Percentiles rank a stretch among this genome's conserved stretches.
Conservation (phyloP, 2,888 invertebrate species). For the Orchesellides sinensis region DNA sequence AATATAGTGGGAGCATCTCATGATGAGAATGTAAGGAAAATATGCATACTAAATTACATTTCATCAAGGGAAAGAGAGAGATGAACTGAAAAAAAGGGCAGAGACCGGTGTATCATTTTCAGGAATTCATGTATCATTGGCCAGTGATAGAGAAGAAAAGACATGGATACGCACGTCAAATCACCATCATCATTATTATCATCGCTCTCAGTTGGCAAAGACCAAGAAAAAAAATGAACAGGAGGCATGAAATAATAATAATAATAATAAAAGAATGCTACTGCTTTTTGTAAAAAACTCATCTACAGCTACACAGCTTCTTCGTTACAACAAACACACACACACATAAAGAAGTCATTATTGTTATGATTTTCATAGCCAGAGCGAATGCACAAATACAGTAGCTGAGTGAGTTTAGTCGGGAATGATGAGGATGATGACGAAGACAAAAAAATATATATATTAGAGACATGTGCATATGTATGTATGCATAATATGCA, state of each 20-base stretch:
- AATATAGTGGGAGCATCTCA: background rate
- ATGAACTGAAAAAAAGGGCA: background rate
- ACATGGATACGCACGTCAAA: slow-evolving; percentile 28
- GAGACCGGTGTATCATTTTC: background rate
- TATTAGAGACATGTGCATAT: no score
- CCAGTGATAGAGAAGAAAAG: background rate
- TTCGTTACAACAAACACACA: background rate
- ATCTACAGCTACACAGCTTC: no score
- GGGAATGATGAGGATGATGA: background rate
- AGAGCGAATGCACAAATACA: slow-evolving; percentile 23
- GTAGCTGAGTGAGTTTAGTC: slow-evolving; percentile 2
- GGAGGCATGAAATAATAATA: background rate
- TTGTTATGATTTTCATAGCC: slow-evolving; percentile 8
- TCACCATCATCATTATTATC: slow-evolving; percentile 19
- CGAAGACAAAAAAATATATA: slow-evolving; percentile 11
- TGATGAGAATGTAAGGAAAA: background rate
- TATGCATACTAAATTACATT: background rate
- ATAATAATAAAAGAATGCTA: background rate
- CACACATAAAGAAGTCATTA: slow-evolving; percentile 8
- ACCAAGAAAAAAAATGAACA: background rate
- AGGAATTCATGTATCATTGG: slow-evolving; percentile 8
- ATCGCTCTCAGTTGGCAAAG: slow-evolving; percentile 22
- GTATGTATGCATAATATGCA: no score
- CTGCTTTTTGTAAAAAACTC: background rate
- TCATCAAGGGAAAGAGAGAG: no score